phyloP scores from a whole-genome alignment of 2,888 invertebrate species.

The Diploptera punctata region DNA sequence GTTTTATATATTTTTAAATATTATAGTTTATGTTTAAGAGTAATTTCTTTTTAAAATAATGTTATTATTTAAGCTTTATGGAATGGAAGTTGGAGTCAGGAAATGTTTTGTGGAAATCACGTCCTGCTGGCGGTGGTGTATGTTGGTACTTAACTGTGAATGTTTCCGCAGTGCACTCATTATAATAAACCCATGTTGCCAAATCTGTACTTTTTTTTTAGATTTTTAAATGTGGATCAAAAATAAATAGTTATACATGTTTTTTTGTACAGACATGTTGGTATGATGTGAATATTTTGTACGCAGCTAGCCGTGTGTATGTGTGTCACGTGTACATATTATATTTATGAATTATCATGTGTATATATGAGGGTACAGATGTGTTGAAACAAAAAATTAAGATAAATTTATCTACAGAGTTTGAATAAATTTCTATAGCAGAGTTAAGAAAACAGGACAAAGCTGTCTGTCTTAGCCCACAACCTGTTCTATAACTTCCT shows the following conservation, averaged over 20 bases:
- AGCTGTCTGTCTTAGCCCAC: slow-evolving; percentile 27
- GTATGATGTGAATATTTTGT: slow-evolving; percentile 12
- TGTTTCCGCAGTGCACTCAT: too few species aligned
- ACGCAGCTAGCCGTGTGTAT: slow-evolving; percentile 11
- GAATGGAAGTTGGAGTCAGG: too few species aligned
- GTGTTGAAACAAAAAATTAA: slow-evolving; percentile 36
- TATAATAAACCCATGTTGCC: slow-evolving; percentile 24
- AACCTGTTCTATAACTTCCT: background rate
- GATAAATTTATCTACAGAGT: slow-evolving; percentile 42
- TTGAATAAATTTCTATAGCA: slow-evolving; percentile 45
- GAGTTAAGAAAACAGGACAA: slow-evolving; percentile 40
- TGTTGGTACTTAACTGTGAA: too few species aligned
- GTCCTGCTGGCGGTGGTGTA: too few species aligned
- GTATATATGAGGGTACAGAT: slow-evolving; percentile 7
- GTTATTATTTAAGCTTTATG: too few species aligned
- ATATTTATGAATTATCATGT: slow-evolving; percentile 34
- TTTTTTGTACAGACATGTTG: background rate
- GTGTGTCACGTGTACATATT: slow-evolving; percentile 32
- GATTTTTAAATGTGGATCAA: slow-evolving; percentile 17
- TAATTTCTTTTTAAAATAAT: too few species aligned
- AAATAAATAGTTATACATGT: slow-evolving; percentile 1
- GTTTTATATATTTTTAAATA: too few species aligned
- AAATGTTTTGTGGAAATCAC: too few species aligned
- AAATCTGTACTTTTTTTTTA: slow-evolving; percentile 18
- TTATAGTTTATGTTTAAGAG: too few species aligned